These are phyloP conservation scores for Drosophila nigricruria DNA, from an alignment of 2,888 invertebrate genomes.

Conservation along the genomic window DNA sequence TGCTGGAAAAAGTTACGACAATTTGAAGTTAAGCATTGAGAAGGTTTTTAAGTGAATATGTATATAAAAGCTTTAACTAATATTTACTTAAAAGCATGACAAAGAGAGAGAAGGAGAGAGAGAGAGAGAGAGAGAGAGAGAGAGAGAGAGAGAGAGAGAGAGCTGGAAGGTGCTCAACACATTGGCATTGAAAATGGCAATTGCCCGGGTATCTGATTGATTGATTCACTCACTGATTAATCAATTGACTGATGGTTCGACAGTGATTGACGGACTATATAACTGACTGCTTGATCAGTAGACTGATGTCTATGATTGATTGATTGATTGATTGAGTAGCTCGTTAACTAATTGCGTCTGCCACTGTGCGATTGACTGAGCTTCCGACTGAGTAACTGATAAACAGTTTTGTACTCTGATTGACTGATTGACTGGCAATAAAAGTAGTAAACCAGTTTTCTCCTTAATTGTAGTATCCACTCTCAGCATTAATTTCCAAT, in stretches of 20 bases:
- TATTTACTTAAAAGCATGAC: too few relatives aligned
- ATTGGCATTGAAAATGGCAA: too few relatives aligned
- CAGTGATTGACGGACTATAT: too few relatives aligned
- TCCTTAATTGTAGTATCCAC: too few relatives aligned
- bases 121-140: too few relatives aligned
- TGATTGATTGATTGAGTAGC: neutral
- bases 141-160: too few relatives aligned
- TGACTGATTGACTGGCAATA: neutral
- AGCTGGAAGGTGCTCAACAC: too few relatives aligned
- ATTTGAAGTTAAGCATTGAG: neutral
- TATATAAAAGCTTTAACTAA: too few relatives aligned
- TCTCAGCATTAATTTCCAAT: neutral
- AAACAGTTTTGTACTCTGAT: neutral
- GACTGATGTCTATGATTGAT: neutral
- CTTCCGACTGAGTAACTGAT: neutral
- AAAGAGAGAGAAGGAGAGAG: too few relatives aligned
- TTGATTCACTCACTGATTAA: neutral
- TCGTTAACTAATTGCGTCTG: neutral
- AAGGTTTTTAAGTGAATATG: neutral
- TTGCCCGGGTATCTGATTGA: neutral
- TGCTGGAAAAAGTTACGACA: neutral
- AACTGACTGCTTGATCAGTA: too few relatives aligned
- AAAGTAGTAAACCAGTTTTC: too few relatives aligned
- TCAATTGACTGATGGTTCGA: neutral
- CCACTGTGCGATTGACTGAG: neutral